Evolutionary conservation across 2,113 vertebrate genomes (phyloP).

Genomic region (Astur gentilis): DNA sequence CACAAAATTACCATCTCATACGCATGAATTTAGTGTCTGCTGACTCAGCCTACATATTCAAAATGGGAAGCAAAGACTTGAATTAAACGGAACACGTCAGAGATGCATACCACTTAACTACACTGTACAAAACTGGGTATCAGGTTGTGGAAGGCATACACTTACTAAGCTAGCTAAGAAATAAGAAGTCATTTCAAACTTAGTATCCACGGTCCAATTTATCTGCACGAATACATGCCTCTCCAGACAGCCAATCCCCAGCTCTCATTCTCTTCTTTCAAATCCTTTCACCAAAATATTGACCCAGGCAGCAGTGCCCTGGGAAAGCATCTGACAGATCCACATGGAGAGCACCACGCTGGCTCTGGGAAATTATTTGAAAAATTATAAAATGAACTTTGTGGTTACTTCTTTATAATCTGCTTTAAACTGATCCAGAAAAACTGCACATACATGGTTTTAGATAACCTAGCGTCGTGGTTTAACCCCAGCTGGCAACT

Average conservation of each 20-base stretch:
- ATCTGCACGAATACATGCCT: neutral
- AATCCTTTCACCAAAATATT: neutral
- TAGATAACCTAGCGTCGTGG: neutral
- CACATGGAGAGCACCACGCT: accelerated
- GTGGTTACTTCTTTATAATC: neutral
- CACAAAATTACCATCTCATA: neutral
- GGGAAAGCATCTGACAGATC: neutral
- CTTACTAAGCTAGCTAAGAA: neutral
- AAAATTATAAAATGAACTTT: neutral
- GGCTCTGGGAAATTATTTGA: neutral
- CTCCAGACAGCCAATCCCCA: neutral
- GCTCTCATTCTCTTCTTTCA: neutral
- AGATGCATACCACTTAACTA: accelerated
- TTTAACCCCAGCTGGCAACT: no score
- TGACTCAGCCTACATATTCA: neutral
- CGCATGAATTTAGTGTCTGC: neutral
- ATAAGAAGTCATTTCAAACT: neutral
- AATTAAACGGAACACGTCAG: neutral
- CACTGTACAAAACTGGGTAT: neutral
- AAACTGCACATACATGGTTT: neutral
- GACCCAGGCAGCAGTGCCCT: neutral
- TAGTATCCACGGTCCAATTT: neutral
- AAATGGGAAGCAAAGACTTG: neutral
- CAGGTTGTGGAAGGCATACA: neutral
- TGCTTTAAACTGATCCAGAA: neutral